Base-by-base conservation (phyloP, 1,140 invertebrate species). In the Zophobas atratus region DNA sequence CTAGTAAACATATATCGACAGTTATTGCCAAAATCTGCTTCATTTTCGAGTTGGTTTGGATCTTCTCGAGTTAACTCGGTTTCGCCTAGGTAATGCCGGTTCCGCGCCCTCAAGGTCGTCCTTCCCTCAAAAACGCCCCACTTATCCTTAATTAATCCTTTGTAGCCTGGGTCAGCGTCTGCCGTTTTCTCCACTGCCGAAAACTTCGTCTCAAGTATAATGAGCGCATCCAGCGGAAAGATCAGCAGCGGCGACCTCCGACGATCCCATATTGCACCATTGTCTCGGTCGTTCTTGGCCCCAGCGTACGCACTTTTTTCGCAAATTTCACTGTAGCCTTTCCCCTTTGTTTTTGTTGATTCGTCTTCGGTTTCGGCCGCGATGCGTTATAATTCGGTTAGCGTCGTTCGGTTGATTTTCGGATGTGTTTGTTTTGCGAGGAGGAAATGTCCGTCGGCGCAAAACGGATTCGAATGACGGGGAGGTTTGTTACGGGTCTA, bases 341-440 rank as follows among this genome's bases (percentile, higher is more conserved):
- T 51, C n/a, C 49, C 49, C 4, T 51, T 51, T 51, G 49, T 51
- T 51, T 51, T 51, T 51, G 49, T 51, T 51, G 49, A 51, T 51
- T 20, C 20, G n/a, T 51, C 49, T 20, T 2, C 49, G 49, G 43
- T 46, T 46, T 46, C 6, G 43, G 49, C 6, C n/a, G 49, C n/a
- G 49, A 6, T 51, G 49, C n/a, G 49, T 51, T 51, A 51, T 51
- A 51, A 51, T 51, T 51, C 49, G 20, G 4, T 51, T 51, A 51
- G 49, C 20, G 20, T 51, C 49, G 20, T 51, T 51, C 49, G 49
- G 49, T 51, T 51, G 49, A 51, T 51, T 51, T 51, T 51, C 20
- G 49, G 49, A 51, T 20, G 49, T 51, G 49, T 51, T 46, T 46
- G 43, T 46, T 46, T 46, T 46, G 43, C 6, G 49, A 2, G 4